A percentile compares a stretch with the other conserved stretches of the same genome.
Conservation (phyloP, 2,888 invertebrate genomes). For the Iselma pallidipennis region DNA sequence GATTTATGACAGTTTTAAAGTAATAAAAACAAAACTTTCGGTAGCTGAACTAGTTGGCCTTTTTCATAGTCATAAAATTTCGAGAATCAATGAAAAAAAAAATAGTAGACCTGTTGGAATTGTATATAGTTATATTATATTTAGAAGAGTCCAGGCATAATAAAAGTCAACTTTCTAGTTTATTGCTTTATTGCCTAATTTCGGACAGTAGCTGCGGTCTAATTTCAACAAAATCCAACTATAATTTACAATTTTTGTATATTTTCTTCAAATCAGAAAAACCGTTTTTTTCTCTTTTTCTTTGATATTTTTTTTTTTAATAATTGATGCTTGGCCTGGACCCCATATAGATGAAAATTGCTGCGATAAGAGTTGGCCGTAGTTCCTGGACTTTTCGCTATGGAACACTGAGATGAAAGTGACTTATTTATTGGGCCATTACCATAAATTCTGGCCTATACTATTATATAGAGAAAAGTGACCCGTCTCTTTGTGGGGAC, state of each 20-base stretch:
- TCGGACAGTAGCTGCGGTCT: constrained; percentile 20
- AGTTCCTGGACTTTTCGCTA: background rate
- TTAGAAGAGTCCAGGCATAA: constrained; percentile 4
- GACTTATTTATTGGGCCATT: constrained; percentile 26
- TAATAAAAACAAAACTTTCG: constrained; percentile 27
- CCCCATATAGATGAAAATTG: background rate
- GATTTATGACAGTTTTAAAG: constrained; percentile 27
- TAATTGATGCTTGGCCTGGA: too few species aligned
- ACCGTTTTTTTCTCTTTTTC: too few species aligned
- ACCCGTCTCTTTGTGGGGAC: constrained; percentile 22
- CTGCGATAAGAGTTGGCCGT: background rate
- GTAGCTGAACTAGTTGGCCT: constrained; percentile 11
- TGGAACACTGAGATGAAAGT: constrained; percentile 5
- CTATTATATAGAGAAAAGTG: constrained; percentile 11
- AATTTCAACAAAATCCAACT: constrained; percentile 14
- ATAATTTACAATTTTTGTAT: constrained; percentile 19
- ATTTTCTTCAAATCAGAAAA: background rate
- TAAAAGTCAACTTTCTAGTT: constrained; percentile 31
- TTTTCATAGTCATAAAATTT: constrained; percentile 13
- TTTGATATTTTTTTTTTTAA: too few species aligned
- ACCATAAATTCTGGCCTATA: constrained; percentile 22
- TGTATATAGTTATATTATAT: constrained; percentile 1
- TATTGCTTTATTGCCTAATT: constrained; percentile 35
- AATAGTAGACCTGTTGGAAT: constrained; percentile 22
- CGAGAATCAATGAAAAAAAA: constrained; percentile 5